These are phyloP conservation scores for Galemys pyrenaicus DNA, from an alignment of 2,113 vertebrate species.

Conservation along the genomic window DNA sequence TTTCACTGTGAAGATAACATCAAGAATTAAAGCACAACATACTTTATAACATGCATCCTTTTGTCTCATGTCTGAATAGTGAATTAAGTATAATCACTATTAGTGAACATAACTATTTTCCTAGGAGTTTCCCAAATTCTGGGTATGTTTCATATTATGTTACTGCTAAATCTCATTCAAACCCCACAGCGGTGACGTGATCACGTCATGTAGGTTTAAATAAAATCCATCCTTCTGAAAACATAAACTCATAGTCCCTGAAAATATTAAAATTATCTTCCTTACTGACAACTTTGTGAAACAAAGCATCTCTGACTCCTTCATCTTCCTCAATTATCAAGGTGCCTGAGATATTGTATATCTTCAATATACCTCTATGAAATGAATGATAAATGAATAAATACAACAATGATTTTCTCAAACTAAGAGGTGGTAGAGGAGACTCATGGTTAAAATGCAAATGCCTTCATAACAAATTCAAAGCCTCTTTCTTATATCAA, in stretches of 20 bases:
- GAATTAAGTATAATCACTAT: not conserved
- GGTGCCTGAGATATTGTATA: too few species aligned
- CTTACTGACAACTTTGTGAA: not conserved
- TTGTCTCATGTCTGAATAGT: not conserved
- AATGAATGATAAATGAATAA: not conserved
- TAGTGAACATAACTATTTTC: not conserved
- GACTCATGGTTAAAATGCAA: not conserved
- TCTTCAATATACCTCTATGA: not conserved
- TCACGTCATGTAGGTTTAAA: conserved; percentile 17
- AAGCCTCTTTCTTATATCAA: not conserved
- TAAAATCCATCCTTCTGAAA: conserved; percentile 6
- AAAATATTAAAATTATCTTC: not conserved
- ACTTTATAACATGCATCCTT: not conserved
- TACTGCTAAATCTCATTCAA: not conserved
- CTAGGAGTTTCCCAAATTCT: not conserved
- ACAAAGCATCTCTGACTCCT: not conserved
- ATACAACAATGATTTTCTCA: not conserved
- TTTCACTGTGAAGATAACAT: conserved; percentile 77
- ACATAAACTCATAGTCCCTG: not conserved
- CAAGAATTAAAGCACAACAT: conserved; percentile 20
- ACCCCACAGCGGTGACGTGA: not conserved
- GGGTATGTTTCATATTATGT: not conserved
- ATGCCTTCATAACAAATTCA: not conserved
- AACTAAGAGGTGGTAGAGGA: not conserved
- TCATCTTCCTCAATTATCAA: not conserved